Base-by-base conservation (phyloP, 2,888 invertebrate species). In the Cartodere bifasciata region DNA sequence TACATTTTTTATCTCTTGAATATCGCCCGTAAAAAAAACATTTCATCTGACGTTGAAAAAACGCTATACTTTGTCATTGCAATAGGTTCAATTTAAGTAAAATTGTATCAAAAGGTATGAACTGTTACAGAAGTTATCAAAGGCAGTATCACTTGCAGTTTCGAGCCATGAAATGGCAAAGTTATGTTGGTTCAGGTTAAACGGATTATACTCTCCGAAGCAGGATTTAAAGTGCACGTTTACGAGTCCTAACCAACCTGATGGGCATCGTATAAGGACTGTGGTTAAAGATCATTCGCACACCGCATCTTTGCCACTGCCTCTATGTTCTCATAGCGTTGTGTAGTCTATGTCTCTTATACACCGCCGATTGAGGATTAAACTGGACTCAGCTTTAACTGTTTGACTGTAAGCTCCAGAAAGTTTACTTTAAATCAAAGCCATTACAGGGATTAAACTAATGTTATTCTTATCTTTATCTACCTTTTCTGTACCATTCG, bases 91-190 rank as follows among this genome's bases (percentile, higher is more conserved):
- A n/a, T n/a, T n/a, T n/a, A n/a, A n/a, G n/a, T n/a, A n/a, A n/a
- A n/a, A n/a, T n/a, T n/a, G n/a, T n/a, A n/a, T n/a, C n/a, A n/a
- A n/a, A n/a, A n/a, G n/a, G n/a, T n/a, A n/a, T n/a, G n/a, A n/a
- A n/a, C n/a, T n/a, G n/a, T n/a, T n/a, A n/a, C n/a, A n/a, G n/a
- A n/a, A n/a, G n/a, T n/a, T n/a, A n/a, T n/a, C n/a, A n/a, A n/a
- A n/a, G n/a, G n/a, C n/a, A n/a, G n/a, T n/a, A n/a, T n/a, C n/a
- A n/a, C n/a, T n/a, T n/a, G n/a, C n/a, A n/a, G n/a, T n/a, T n/a
- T n/a, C n/a, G n/a, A n/a, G n/a, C n/a, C n/a, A n/a, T n/a, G 50
- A 55, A 56, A 58, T 58, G 55, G 56, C 55, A 57, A 58, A 58
- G 57, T 56, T 58, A 53, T 58, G 58, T 59, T 47, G 50, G 46